Conservation (phyloP, 1,140 invertebrate species). For the Nymphalis io region DNA sequence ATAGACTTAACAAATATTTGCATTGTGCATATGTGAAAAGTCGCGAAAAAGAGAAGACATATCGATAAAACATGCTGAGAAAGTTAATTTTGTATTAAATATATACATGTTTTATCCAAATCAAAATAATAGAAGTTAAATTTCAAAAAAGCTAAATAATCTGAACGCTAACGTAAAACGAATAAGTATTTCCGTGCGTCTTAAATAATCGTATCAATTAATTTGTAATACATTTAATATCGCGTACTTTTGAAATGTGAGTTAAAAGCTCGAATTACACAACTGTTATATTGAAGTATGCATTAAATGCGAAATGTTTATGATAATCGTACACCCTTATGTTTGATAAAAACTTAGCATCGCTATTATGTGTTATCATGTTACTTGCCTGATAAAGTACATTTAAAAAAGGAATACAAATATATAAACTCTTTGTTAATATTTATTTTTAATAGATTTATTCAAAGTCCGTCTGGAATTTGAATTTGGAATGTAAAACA, state of each 20-base stretch:
- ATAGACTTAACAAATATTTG: too few relatives aligned
- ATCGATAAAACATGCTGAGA: too few relatives aligned
- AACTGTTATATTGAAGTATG: slow-evolving; percentile 13
- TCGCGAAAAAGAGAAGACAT: too few relatives aligned
- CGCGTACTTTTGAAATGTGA: not conserved
- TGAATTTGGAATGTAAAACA: too few relatives aligned
- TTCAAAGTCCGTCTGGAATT: too few relatives aligned
- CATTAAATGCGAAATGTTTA: slow-evolving; percentile 20
- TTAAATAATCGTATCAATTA: not conserved
- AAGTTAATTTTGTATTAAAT: too few relatives aligned
- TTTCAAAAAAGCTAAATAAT: too few relatives aligned
- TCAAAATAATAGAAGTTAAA: too few relatives aligned
- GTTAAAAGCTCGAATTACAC: slow-evolving; percentile 3
- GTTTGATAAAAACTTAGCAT: slow-evolving; percentile 1
- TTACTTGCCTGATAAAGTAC: not conserved
- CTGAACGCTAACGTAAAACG: too few relatives aligned
- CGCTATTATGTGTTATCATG: slow-evolving; percentile 12
- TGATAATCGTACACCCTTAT: slow-evolving; percentile 20
- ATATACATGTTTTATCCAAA: too few relatives aligned
- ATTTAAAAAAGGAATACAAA: not conserved
- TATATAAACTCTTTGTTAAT: not conserved
- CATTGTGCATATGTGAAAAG: too few relatives aligned
- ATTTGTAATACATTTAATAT: not conserved
- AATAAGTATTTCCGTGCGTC: not conserved
- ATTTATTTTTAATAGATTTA: too few relatives aligned